Conservation (phyloP, 2,888 invertebrate genomes). For the Eupsilia transversa region DNA sequence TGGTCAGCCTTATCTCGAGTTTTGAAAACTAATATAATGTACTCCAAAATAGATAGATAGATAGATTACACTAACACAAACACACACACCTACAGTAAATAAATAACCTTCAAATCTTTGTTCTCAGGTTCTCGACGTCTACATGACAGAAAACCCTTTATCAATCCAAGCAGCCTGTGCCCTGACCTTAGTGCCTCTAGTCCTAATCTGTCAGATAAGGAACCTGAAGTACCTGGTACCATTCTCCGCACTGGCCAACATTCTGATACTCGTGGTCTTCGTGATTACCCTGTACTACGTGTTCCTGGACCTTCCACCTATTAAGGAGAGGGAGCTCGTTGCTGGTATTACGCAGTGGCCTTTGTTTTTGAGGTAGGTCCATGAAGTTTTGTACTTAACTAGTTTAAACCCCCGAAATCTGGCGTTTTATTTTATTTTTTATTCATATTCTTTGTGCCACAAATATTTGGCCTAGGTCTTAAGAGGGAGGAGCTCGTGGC, state of each 20-base stretch:
- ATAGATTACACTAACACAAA: too few relatives aligned
- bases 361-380: conserved; percentile 93
- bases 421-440: too few relatives aligned
- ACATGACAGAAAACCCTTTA: conserved; percentile 83
- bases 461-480: too few relatives aligned
- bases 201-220: conserved; percentile 93
- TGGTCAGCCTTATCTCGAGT: neutral
- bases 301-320: conserved; percentile 89
- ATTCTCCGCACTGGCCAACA: conserved; percentile 96
- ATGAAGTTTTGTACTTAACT: neutral
- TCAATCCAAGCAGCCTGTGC: conserved; percentile 92
- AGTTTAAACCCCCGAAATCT: too few relatives aligned
- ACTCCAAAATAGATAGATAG: too few relatives aligned
- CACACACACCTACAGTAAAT: neutral
- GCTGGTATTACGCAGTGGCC: conserved; percentile 92
- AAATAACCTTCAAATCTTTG: neutral
- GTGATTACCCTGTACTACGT: conserved; percentile 95
- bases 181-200: conserved; percentile 92
- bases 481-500: too few relatives aligned
- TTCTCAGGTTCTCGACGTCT: conserved; percentile 88
- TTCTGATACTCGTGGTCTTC: conserved; percentile 94
- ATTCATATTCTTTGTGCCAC: too few relatives aligned
- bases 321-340: conserved; percentile 84
- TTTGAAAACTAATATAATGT: neutral
- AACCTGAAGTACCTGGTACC: conserved; percentile 96